Percentiles rank a stretch among this genome's conserved stretches.
Evolutionary conservation across 2,113 vertebrate genomes (phyloP).

Genomic region (Cardinalis cardinalis): DNA sequence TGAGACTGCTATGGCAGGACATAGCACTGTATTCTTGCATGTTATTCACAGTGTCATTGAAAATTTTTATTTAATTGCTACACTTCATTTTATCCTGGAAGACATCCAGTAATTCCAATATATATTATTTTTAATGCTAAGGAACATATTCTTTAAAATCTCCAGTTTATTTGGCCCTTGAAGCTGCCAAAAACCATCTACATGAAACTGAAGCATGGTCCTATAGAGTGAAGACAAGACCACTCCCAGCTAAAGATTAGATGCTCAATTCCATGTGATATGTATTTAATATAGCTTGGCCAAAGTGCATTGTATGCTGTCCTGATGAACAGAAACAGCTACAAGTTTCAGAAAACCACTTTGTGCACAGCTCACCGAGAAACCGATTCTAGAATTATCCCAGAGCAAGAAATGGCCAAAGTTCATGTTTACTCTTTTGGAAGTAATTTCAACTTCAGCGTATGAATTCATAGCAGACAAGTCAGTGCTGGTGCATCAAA

Average conservation of each 20-base stretch:
- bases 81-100: not conserved
- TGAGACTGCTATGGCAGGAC: not conserved
- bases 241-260: not conserved
- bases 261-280: not conserved
- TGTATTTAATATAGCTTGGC: not conserved
- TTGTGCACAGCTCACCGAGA: not conserved
- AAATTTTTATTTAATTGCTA: not conserved
- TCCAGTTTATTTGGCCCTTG: not conserved
- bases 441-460: conserved; percentile 3
- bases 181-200: not conserved
- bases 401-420: not conserved
- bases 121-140: not conserved
- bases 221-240: not conserved
- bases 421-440: conserved; percentile 37
- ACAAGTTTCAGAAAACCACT: not conserved
- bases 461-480: conserved; percentile 40
- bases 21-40: not conserved
- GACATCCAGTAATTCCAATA: not conserved
- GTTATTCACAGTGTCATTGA: not conserved
- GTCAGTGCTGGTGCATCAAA: conserved; percentile 61
- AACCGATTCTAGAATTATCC: not conserved
- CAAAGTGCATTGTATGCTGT: not conserved
- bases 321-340: not conserved
- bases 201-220: not conserved
- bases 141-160: not conserved